Evolutionary conservation across 2,113 vertebrate genomes (phyloP), one percentile per base, ranked within the genome.

Genomic region (Tragulus kanchil): DNA sequence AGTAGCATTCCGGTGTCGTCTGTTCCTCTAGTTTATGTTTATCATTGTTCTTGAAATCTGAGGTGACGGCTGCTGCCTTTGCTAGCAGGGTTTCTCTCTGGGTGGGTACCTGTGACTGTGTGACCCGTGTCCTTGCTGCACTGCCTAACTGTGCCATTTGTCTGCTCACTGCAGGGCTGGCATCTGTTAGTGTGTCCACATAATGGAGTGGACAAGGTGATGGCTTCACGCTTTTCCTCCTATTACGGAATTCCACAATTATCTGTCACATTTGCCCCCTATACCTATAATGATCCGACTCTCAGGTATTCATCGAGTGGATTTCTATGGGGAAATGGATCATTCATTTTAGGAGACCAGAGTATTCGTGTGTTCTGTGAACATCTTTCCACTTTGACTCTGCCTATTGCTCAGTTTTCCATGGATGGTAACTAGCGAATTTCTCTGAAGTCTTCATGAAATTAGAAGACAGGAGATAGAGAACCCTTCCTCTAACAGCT

Each of bases 321-420:
- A 71, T 93, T 95, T 96, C 69, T 90, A 75, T 92, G 75, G 64
- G 42, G 6, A 78, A 7, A 69, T 48, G 71, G 15, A 28, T 85
- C 48, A n/a, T 26, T 97, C 67, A 82, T 69, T 94, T 89, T 78
- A 21, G 58, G 58, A 61, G 10, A 48, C 14, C 48, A 59, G 56
- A 50, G 21, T 52, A 52, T 90, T 54, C 23, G 26, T 93, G 11
- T 92, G 36, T 11, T 84, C 19, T 67, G 23, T 1, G 61, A 56
- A 65, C 79, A 21, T 65, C 31, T 45, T 48, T 54, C 21, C 2
- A 8, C 19, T 73, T 67, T 52, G 56, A 79, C 58, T 42, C 75
- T 61, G 75, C 25, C 6, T 5, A 21, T 50, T 88, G 28, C 36
- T 90, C 28, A 26, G 42, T 93, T 58, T 87, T 90, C 58, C 17